Base-by-base conservation (phyloP, 2,888 invertebrate species). In the Augiades crinisus region DNA sequence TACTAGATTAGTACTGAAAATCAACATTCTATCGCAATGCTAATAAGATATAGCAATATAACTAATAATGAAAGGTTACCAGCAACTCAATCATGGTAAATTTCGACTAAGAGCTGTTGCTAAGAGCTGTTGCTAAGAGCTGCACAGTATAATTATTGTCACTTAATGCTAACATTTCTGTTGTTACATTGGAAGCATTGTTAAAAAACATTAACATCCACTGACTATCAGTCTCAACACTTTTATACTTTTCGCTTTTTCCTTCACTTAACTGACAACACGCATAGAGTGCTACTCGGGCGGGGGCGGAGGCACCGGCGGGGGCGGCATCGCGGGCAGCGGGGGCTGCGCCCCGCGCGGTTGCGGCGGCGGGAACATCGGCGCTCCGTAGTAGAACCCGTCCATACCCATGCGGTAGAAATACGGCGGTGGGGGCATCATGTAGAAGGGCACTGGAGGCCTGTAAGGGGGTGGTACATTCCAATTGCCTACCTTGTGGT, bases 271-370 rank as follows among this genome's bases (percentile, higher is more conserved):
- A 36, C 8, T 16, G 14, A 3, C 8, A 17, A 2, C 3, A 8
- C 3, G 34, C 14, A 17, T 16, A 16, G 10, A 36, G 0, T 10
- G 22, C 51, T 51, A 81, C 54, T 85, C 85, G 0, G 92, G 92
- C 31, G 93, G 93, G 8, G 93, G 93, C 14, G 93, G 93, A 5
- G 92, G 92, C 45, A 88, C 84, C 34, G 89, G 86, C 1, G 93
- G 93, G 22, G 92, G 93, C 6, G 92, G 92, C 61, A 90, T 91
- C 47, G 81, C 78, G 3, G 92, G 92, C 59, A 91, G 68, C 1
- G 92, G 91, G 0, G 92, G 92, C 43, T 81, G 87, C 41, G 71
- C 67, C 44, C 45, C 57, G 34, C 64, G 61, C 24, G 54, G 62
- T 19, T 45, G 57, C n/a, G 56, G 54, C 24, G 63, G 64, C 7